These are phyloP conservation scores for Drosophila affinis DNA, from an alignment of 2,888 invertebrate genomes.

Conservation along the genomic window DNA sequence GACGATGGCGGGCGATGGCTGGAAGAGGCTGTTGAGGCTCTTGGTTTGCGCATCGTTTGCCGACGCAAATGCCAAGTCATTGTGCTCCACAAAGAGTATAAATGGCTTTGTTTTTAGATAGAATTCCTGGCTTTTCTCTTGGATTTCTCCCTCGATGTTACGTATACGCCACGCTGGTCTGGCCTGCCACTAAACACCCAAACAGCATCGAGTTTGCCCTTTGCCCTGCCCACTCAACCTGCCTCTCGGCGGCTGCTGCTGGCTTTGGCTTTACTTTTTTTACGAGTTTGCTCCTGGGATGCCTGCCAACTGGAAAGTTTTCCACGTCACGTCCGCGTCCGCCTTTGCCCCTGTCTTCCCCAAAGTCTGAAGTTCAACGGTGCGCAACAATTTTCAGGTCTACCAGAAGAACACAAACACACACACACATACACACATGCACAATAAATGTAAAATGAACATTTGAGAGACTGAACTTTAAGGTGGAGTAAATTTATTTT, in stretches of 20 bases:
- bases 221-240: conserved; percentile 14
- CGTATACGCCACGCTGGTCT: conserved; percentile 58
- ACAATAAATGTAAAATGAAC: conserved; percentile 48
- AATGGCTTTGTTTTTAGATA: conserved; percentile 53
- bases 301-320: conserved; percentile 68
- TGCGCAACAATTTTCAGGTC: conserved; percentile 67
- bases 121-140: conserved; percentile 32
- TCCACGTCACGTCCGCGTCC: too few species aligned
- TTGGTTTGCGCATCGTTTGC: conserved; percentile 68
- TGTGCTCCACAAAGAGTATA: conserved; percentile 63
- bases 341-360: conserved; percentile 31
- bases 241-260: conserved; percentile 3
- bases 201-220: conserved; percentile 21
- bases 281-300: conserved; percentile 37
- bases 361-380: conserved; percentile 63
- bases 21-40: conserved; percentile 1
- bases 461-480: conserved; percentile 8
- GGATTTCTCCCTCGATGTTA: conserved; percentile 34
- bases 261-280: conserved; percentile 25
- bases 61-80: conserved; percentile 70
- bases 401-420: conserved; percentile 50
- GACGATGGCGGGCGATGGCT: background rate
- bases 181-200: background rate
- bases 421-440: conserved; percentile 60
- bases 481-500: background rate